Evolutionary conservation across 2,888 invertebrate genomes (phyloP), one percentile per base, ranked within the genome.

Genomic region (Epirrita christyi): DNA sequence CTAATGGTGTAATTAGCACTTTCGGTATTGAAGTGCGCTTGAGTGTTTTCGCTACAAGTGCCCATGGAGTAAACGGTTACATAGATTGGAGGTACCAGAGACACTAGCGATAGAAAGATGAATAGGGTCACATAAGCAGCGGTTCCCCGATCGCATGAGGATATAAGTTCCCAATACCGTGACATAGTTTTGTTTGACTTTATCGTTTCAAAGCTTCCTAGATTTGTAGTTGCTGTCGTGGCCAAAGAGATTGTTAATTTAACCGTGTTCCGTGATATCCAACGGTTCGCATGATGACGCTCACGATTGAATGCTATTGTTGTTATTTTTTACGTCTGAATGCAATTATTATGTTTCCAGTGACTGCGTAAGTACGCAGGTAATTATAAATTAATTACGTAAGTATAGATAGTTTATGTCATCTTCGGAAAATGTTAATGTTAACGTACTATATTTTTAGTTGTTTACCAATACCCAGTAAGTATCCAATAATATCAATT

Each of bases 11-110:
- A 40, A 45, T 55, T 43, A 29, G 8, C 21, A 21, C 4, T 13
- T 5, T 45, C 0, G 7, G 9, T 27, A 59, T 75, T 72, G 56
- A 86, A 86, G 61, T 88, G 87, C 2, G 64, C 58, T 11, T 78
- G 47, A 0, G 87, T 80, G 3, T 82, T 82, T 48, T 88, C 88
- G 0, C 46, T 27, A 60, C 88, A 89, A n/a, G 48, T 50, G 0
- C 73, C 70, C 11, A 68, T 32, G 1, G 55, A 51, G 46, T 81
- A 83, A 59, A 82, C 76, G 11, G 85, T 81, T 9, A 84, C 81
- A 59, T 83, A 88, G 40, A 88, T 66, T 0, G 88, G 69, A 0
- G 84, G 86, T n/a, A 69, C 66, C 14, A 88, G 61, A 0, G 89
- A 79, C 1, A 73, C 43, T 1, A 84, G 13, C 2, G 81, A 78